Percentiles rank a stretch among this genome's conserved stretches.
Conservation (phyloP, 2,888 invertebrate species). For the Xanthorhoe spadicearia region DNA sequence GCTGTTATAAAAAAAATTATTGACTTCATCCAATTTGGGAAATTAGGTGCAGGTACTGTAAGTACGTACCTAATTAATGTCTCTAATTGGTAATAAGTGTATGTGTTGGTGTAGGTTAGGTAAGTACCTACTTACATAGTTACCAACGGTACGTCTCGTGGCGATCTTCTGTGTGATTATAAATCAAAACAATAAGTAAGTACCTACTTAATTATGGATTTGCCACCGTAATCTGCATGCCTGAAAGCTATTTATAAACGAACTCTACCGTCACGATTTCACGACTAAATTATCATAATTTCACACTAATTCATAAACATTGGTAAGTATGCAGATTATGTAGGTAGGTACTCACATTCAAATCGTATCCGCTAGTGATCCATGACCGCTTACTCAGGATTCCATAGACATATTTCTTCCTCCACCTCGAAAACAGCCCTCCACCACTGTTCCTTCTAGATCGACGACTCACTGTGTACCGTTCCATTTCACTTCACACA, state of each 20-base stretch:
- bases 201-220: conserved; percentile 4
- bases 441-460: conserved; percentile 70
- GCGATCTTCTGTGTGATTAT: neutral
- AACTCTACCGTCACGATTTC: conserved; percentile 26
- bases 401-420: conserved; percentile 66
- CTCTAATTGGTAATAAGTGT: no score
- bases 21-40: no score
- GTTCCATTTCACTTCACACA: conserved; percentile 59
- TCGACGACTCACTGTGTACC: conserved; percentile 72
- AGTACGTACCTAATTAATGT: no score
- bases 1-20: no score
- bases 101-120: no score
- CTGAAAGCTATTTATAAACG: conserved; percentile 29
- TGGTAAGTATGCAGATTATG: conserved; percentile 1
- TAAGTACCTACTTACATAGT: no score
- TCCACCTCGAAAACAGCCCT: conserved; percentile 73
- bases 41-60: no score
- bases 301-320: conserved; percentile 18
- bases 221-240: conserved; percentile 21
- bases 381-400: conserved; percentile 67
- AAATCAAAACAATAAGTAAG: neutral
- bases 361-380: conserved; percentile 74
- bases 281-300: conserved; percentile 33
- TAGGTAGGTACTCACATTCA: conserved; percentile 67
- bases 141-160: no score